Conservation (phyloP, 2,113 vertebrate species). For the Callionymus lyra region DNA sequence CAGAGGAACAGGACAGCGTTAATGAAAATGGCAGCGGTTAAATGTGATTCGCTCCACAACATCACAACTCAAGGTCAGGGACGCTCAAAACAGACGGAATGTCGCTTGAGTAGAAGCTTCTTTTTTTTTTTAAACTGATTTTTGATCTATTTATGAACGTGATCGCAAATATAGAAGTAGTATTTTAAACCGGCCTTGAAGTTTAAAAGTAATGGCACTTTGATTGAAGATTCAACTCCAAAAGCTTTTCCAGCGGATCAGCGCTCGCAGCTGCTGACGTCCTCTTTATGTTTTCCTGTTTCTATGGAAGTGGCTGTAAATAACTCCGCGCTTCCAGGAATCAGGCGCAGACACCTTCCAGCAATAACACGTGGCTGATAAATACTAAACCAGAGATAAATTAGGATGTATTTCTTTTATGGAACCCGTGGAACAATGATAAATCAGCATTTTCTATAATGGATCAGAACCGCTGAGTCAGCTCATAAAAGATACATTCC, state of each 20-base stretch:
- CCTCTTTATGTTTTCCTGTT: constrained; percentile 11
- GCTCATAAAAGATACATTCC: no score
- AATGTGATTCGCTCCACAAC: constrained; percentile 22
- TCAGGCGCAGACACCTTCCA: constrained; percentile 50
- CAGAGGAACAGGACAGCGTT: constrained; percentile 26
- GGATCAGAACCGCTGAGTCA: not conserved
- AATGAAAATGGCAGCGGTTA: constrained; percentile 45
- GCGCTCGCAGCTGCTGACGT: constrained; percentile 4
- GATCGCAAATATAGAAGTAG: not conserved
- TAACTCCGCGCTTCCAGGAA: constrained; percentile 26
- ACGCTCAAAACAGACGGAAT: not conserved
- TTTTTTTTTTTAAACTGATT: constrained; percentile 2
- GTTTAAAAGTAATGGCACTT: constrained; percentile 3
- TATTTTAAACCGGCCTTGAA: constrained; percentile 2
- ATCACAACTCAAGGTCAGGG: constrained; percentile 9
- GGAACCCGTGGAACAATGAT: no score
- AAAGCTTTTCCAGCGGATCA: constrained; percentile 3
- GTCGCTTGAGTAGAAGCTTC: not conserved
- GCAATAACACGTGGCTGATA: constrained; percentile 45
- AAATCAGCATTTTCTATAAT: constrained; percentile 1
- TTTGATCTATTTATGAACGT: not conserved
- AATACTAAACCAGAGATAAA: constrained; percentile 18
- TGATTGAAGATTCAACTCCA: constrained; percentile 1
- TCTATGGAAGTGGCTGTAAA: constrained; percentile 21
- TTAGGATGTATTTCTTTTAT: constrained; percentile 6